These are phyloP conservation scores for Saturnia japonica DNA, from an alignment of 2,888 invertebrate species.

Conservation along the genomic window DNA sequence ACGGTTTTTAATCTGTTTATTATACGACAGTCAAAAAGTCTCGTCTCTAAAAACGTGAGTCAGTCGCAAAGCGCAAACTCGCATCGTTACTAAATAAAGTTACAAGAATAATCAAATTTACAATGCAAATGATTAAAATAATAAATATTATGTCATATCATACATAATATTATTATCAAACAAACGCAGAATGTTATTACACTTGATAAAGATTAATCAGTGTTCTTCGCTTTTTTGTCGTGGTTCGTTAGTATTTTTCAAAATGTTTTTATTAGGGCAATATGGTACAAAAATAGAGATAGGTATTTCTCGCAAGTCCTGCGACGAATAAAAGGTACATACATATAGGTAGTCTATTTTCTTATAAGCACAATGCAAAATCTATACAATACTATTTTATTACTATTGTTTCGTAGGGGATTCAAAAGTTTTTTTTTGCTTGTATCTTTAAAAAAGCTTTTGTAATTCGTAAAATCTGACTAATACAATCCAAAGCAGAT, in stretches of 20 bases:
- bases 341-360: too few relatives aligned
- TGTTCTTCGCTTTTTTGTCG: not conserved
- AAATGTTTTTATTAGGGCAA: not conserved
- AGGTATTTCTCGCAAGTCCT: too few relatives aligned
- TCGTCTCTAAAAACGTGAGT: not conserved
- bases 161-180: not conserved
- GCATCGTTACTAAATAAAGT: conserved; percentile 1
- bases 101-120: not conserved
- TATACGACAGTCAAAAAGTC: not conserved
- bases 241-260: not conserved
- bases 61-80: not conserved
- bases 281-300: not conserved
- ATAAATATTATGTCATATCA: conserved; percentile 5
- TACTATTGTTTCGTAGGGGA: too few relatives aligned
- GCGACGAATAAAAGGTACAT: too few relatives aligned
- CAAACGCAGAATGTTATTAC: not conserved
- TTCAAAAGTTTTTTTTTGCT: too few relatives aligned
- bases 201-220: not conserved
- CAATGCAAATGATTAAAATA: not conserved
- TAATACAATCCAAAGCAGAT: not conserved
- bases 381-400: too few relatives aligned
- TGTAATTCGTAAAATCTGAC: not conserved
- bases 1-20: conserved; percentile 1
- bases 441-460: too few relatives aligned
- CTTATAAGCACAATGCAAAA: too few relatives aligned